Evolutionary conservation across 2,113 vertebrate species (phyloP), one percentile per base, ranked within the genome.

Genomic region (Tenebrosternarchus preto): DNA sequence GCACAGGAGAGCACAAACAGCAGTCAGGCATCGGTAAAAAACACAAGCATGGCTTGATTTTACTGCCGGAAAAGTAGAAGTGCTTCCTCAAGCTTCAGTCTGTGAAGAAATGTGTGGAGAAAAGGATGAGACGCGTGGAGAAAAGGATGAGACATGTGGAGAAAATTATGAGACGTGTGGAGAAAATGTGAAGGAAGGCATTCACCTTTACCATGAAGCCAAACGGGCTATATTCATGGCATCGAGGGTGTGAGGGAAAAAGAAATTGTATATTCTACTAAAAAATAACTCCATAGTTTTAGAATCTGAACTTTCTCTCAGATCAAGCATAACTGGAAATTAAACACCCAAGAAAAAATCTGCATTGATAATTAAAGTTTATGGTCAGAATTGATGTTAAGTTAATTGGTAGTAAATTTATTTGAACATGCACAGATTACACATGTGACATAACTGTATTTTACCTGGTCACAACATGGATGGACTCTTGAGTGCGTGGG

Each of bases 21-120:
- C 87, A 90, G 91, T 94, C 93, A 88, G 88, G 87, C 92, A 92
- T 84, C 89, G 87, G 84, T 87, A 89, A 94, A 63, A 92, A 94
- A 91, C 86, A 36, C 80, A 87, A 87, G 89, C 24, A 15, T 12
- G 12, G 55, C 91, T 88, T 86, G 86, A 89, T 57, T 91, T 90
- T 63, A 87, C 89, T 88, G 87, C 86, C 93, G 92, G 92, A 91
- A 92, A 93, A 93, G 86, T 89, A 90, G 91, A 90, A 76, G 71
- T 60, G 80, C 36, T 77, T 90, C 90, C 90, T 86, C 91, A 92
- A 88, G 90, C 56, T 33, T 61, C 68, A 55, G 57, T 59, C 6
- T 8, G 27, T 22, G 25, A 61, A 43, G 25, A 46, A 57, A 50
- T 7, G 64, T 17, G 39, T 36, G 76, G n/a, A 78, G 17, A 5